Evolutionary conservation across 2,113 vertebrate species (phyloP).

Genomic region (Cyanocitta stelleri): DNA sequence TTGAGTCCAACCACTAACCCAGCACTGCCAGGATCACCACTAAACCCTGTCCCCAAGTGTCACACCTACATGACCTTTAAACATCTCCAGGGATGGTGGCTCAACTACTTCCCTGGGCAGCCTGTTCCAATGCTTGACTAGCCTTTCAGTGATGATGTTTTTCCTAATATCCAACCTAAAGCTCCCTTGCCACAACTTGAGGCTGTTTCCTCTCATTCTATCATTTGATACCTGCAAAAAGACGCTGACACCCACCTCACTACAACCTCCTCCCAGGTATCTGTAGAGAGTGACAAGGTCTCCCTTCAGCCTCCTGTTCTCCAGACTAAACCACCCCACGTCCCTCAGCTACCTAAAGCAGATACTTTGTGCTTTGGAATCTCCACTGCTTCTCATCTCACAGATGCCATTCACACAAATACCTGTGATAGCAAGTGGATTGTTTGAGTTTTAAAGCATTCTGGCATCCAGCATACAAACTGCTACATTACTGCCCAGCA

Average conservation of each 20-base stretch:
- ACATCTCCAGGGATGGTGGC: neutral
- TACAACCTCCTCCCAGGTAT: neutral
- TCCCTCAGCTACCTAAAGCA: neutral
- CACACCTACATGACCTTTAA: neutral
- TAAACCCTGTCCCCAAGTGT: neutral
- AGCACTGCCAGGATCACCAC: neutral
- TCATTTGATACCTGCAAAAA: neutral
- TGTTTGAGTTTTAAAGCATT: neutral
- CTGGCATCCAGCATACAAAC: neutral
- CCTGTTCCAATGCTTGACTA: neutral
- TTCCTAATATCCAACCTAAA: neutral
- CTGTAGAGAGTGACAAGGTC: neutral
- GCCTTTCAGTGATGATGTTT: neutral
- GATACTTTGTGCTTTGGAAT: neutral
- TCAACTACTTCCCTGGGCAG: neutral
- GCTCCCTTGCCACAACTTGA: neutral
- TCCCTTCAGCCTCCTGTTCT: neutral
- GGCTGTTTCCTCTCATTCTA: neutral
- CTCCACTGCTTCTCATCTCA: neutral
- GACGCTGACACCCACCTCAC: neutral
- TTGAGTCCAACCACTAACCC: neutral
- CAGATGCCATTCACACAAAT: neutral
- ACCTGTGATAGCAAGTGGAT: neutral
- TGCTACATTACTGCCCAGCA: neutral
- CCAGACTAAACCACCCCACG: neutral